Evolutionary conservation across 2,797 vertebrate species (phyloP).

Genomic region (Astyanax mexicanus): DNA sequence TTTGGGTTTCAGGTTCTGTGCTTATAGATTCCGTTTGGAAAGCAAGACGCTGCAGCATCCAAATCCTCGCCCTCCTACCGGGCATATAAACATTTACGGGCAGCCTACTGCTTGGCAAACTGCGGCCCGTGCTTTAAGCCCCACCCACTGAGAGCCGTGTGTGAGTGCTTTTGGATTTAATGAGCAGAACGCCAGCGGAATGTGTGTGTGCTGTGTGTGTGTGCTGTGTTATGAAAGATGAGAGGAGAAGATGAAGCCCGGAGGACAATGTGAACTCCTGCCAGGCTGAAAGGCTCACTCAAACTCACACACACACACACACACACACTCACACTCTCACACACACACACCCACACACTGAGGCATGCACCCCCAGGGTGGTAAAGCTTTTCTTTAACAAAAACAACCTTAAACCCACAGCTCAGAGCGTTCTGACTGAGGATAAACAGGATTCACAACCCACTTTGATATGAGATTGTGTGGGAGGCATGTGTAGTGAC

Average conservation of each 20-base stretch:
- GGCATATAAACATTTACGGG: conserved; percentile 70
- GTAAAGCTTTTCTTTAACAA: conserved; percentile 55
- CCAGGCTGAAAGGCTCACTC: not conserved
- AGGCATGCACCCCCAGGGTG: conserved; percentile 45
- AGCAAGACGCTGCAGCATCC: conserved; percentile 59
- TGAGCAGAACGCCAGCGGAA: conserved; percentile 17
- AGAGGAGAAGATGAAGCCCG: conserved; percentile 40
- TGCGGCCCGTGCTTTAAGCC: conserved; percentile 56
- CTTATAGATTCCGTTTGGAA: conserved; percentile 60
- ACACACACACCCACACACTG: conserved; percentile 17
- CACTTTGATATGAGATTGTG: conserved; percentile 12
- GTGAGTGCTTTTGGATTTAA: conserved; percentile 27
- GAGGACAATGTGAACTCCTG: conserved; percentile 41
- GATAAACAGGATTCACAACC: conserved; percentile 21
- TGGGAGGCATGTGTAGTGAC: conserved; percentile 6
- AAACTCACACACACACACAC: conserved; percentile 14
- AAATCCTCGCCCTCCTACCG: conserved; percentile 47
- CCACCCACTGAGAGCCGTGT: conserved; percentile 53
- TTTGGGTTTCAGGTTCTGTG: conserved; percentile 54
- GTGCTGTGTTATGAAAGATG: conserved; percentile 55
- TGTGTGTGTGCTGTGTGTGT: too few relatives aligned
- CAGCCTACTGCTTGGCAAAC: conserved; percentile 65
- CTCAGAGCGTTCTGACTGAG: conserved; percentile 28
- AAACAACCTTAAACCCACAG: conserved; percentile 63
- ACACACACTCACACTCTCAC: conserved; percentile 11